Evolutionary conservation across 1,140 invertebrate genomes (phyloP).

Genomic region (Diprion similis): DNA sequence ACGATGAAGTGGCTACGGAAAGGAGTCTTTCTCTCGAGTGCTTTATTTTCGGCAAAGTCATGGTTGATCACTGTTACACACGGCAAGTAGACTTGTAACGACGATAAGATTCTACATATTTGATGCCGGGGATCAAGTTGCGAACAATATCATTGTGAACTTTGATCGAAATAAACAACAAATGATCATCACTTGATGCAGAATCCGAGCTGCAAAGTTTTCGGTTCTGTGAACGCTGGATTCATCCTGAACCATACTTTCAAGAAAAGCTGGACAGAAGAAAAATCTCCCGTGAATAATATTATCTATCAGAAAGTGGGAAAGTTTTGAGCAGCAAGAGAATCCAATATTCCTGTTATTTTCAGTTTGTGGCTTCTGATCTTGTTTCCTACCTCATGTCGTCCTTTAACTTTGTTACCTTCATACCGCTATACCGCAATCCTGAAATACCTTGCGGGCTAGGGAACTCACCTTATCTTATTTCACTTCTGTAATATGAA

Average conservation of each 20-base stretch:
- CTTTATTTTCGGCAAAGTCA: too few relatives aligned
- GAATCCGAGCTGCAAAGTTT: background rate
- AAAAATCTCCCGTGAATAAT: background rate
- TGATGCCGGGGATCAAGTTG: too few relatives aligned
- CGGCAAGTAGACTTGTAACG: too few relatives aligned
- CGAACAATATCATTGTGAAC: too few relatives aligned
- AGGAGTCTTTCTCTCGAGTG: too few relatives aligned
- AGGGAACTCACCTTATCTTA: background rate
- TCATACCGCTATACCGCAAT: background rate
- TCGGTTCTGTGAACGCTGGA: too few relatives aligned
- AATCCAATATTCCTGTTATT: background rate
- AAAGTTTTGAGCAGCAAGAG: background rate
- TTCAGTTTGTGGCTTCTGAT: constrained; percentile 7
- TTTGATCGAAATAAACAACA: too few relatives aligned
- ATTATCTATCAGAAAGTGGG: background rate
- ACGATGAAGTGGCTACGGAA: background rate
- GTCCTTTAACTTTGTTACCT: background rate
- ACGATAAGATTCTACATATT: too few relatives aligned
- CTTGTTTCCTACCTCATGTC: background rate
- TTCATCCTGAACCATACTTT: background rate
- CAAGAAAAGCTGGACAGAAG: background rate
- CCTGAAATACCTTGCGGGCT: background rate
- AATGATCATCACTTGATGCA: too few relatives aligned
- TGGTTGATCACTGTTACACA: too few relatives aligned
- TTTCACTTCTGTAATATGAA: background rate